Evolutionary conservation across 2,888 invertebrate species (phyloP).

Genomic region (Eupithecia vulgata): DNA sequence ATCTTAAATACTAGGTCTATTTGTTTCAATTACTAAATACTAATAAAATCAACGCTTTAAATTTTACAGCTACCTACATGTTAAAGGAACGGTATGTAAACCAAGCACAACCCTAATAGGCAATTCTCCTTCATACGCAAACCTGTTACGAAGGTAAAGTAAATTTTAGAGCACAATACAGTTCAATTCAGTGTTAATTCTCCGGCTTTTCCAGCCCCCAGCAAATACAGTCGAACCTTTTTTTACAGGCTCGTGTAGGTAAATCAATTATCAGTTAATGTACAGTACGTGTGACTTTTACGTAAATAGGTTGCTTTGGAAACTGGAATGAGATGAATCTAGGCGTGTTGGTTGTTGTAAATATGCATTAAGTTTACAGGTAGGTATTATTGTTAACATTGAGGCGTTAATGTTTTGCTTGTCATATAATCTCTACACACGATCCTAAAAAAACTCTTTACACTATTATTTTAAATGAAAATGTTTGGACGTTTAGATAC

Average conservation of each 20-base stretch:
- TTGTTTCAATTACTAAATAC: no score
- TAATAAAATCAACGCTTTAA: neutral
- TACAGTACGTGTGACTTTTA: constrained; percentile 2
- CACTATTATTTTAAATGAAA: no score
- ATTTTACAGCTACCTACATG: neutral
- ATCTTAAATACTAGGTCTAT: no score
- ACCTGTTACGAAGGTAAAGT: neutral
- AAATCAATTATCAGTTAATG: constrained; percentile 2
- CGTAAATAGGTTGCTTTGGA: neutral
- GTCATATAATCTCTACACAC: no score
- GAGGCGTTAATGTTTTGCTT: no score
- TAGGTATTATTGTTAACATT: no score
- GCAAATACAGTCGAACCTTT: constrained; percentile 1
- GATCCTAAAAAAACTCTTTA: no score
- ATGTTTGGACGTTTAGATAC: no score
- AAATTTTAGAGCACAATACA: neutral
- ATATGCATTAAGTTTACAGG: neutral
- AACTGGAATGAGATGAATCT: neutral
- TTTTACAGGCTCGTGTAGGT: neutral
- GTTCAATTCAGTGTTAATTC: neutral
- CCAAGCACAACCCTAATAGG: neutral
- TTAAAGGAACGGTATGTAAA: neutral
- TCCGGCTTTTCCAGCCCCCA: neutral
- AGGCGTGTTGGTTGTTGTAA: neutral
- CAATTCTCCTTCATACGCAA: neutral